Evolutionary conservation across 2,888 invertebrate species (phyloP).

Genomic region (Aradus depressus): DNA sequence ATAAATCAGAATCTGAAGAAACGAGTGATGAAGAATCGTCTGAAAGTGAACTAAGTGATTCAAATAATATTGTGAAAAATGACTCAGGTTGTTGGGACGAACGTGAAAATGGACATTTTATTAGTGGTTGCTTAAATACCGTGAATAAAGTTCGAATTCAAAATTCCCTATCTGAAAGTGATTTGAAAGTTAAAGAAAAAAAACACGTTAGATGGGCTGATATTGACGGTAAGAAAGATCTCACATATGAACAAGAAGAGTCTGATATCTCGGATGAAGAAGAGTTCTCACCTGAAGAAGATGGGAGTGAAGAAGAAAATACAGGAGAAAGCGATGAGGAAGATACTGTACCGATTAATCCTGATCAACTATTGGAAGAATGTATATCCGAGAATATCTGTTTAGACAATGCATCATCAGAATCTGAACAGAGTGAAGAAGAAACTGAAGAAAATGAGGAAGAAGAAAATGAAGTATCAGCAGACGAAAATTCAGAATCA

Average conservation of each 20-base stretch:
- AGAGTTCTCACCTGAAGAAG: constrained; percentile 16
- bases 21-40: constrained; percentile 9
- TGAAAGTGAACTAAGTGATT: constrained; percentile 9
- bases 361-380: too few relatives aligned
- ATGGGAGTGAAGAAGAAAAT: constrained; percentile 12
- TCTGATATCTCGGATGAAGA: constrained; percentile 12
- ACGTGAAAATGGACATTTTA: background rate
- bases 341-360: constrained; percentile 37
- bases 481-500: constrained; percentile 1
- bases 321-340: constrained; percentile 30
- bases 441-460: background rate
- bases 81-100: constrained; percentile 15
- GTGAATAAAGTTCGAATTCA: too few relatives aligned
- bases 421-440: background rate
- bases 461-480: background rate
- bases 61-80: constrained; percentile 9
- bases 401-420: background rate
- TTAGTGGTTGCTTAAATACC: background rate
- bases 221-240: constrained; percentile 17
- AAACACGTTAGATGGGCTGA: constrained; percentile 24
- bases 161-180: background rate
- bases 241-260: constrained; percentile 16
- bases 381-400: too few relatives aligned
- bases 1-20: background rate
- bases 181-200: constrained; percentile 9